A percentile compares a stretch with the other conserved stretches of the same genome.
These are phyloP conservation scores for Archaeoteleia sp. DNA, from an alignment of 2,888 invertebrate genomes.

Conservation along the genomic window DNA sequence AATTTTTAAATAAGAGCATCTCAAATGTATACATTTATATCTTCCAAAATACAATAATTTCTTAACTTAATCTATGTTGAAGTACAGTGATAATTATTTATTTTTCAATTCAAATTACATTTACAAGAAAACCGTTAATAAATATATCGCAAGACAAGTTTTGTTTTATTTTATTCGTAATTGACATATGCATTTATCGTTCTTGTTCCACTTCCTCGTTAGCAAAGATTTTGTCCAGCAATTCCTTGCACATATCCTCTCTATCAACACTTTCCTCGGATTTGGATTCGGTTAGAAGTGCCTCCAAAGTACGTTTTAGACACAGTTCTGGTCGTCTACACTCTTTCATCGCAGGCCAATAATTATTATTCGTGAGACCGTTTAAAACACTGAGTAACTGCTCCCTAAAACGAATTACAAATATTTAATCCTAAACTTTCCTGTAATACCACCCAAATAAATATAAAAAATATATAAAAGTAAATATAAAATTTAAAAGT, in stretches of 20 bases:
- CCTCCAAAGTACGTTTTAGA: constrained; percentile 65
- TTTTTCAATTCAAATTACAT: neutral
- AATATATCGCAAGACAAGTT: neutral
- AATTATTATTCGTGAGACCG: constrained; percentile 65
- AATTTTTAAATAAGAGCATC: neutral
- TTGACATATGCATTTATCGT: constrained; percentile 58
- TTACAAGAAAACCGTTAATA: neutral
- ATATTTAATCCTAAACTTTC: too few species aligned
- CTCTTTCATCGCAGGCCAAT: constrained; percentile 67
- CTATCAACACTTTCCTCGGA: constrained; percentile 66
- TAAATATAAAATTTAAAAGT: too few species aligned
- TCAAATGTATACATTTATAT: neutral
- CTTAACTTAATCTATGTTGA: too few species aligned
- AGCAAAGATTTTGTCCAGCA: constrained; percentile 67
- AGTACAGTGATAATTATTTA: too few species aligned
- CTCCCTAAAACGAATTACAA: constrained; percentile 67
- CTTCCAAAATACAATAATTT: neutral
- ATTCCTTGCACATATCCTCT: constrained; percentile 61
- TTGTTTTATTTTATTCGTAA: neutral
- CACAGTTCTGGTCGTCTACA: constrained; percentile 67
- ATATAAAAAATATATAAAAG: too few species aligned
- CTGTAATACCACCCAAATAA: too few species aligned
- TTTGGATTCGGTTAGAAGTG: constrained; percentile 61
- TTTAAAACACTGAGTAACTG: constrained; percentile 67
- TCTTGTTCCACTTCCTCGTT: constrained; percentile 63